Base-by-base conservation (phyloP, 2,888 invertebrate genomes). In the Ypsolopha scabrella region DNA sequence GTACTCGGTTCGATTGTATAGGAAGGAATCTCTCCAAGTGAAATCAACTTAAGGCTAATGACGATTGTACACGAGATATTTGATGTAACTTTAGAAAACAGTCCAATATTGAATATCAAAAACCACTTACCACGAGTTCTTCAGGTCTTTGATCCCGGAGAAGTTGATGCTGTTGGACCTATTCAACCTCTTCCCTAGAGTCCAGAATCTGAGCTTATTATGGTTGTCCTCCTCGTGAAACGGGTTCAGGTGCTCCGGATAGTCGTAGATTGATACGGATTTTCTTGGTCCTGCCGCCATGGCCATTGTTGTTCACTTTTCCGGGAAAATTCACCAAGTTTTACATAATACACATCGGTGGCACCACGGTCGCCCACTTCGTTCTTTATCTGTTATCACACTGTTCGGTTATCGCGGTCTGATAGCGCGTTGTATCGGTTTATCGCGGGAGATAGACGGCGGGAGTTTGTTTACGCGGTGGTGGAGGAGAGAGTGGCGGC, bases 201-300 rank as follows among this genome's bases (percentile, higher is more conserved):
- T 88, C 90, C 89, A 90, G 70, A 90, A 90, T 51, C 89, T 72
- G 56, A 90, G 81, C 63, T 88, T 88, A 64, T 88, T 89, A 65
- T 90, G 90, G 68, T 90, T 88, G 58, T 89, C 89, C 51, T 90
- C 91, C 61, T 92, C 92, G 57, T 89, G 89, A 72, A 93, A 93
- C 24, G 93, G 93, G 76, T 93, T 93, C 57, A 93, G 81, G 70
- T 93, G 92, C 66, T 93, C 92, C 46, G 93, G 93, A 72, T 93
- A 93, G 71, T 93, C 90, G 69, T 91, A 87, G 61, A 91, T 88
- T 48, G 91, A 90, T 58, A 83, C 60, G 41, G 83, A 74, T 70
- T 88, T 87, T 60, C 88, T 82, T 52, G 81, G 67, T 57, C 69
- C 74, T 56, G 83, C 77, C 73, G 75, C 73, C 53, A 78, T 63